These are phyloP conservation scores for Quadriops clusia DNA, from an alignment of 2,888 invertebrate species.

Conservation along the genomic window DNA sequence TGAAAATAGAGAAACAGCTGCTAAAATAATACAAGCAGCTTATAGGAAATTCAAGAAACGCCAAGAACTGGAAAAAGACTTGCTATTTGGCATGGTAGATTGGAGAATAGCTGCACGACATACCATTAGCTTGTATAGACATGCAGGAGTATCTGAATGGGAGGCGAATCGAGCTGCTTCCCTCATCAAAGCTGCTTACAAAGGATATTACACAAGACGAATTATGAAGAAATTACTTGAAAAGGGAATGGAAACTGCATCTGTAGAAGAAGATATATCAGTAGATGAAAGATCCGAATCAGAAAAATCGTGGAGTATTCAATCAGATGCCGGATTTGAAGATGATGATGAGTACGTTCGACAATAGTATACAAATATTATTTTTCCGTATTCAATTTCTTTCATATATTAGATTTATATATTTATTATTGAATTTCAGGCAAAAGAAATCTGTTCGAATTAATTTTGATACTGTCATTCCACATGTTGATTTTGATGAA, in stretches of 20 bases:
- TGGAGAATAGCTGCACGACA: slow-evolving; percentile 34
- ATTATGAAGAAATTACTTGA: slow-evolving; percentile 23
- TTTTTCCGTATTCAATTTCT: too few species aligned
- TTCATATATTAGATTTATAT: neutral
- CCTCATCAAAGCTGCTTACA: slow-evolving; percentile 35
- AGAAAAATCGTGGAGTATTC: too few species aligned
- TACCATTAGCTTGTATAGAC: slow-evolving; percentile 30
- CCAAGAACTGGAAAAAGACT: slow-evolving; percentile 23
- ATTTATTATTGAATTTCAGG: slow-evolving; percentile 1
- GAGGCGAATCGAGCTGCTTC: slow-evolving; percentile 34
- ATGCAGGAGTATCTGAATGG: slow-evolving; percentile 30
- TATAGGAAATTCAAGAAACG: slow-evolving; percentile 25
- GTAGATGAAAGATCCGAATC: neutral
- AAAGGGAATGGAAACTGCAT: slow-evolving; percentile 9
- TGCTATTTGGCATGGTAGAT: slow-evolving; percentile 31
- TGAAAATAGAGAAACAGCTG: slow-evolving; percentile 18
- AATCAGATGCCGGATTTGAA: too few species aligned
- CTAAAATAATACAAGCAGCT: slow-evolving; percentile 26
- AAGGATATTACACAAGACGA: slow-evolving; percentile 33
- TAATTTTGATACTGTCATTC: too few species aligned
- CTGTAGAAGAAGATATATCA: neutral
- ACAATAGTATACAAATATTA: too few species aligned
- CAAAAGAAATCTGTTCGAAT: too few species aligned
- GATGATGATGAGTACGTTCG: too few species aligned
- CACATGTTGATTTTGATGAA: too few species aligned